A percentile compares a stretch with the other conserved stretches of the same genome.
These are phyloP conservation scores for Hypomecis punctinalis DNA, from an alignment of 2,888 invertebrate genomes.

Conservation along the genomic window DNA sequence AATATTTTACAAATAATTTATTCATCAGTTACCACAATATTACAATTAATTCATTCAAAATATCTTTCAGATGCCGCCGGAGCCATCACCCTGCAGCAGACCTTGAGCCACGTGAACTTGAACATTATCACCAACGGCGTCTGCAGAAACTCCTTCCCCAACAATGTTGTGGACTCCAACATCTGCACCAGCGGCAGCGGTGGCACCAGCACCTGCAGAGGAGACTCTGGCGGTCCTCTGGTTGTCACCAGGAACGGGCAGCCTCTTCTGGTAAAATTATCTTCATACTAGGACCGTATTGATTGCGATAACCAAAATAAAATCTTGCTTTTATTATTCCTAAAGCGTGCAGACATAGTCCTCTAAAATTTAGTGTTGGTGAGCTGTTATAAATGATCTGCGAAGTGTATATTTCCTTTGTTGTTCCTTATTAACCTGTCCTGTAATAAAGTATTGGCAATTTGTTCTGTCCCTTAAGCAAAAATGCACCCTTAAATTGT, in stretches of 20 bases:
- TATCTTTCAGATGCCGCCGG: slow-evolving; percentile 33
- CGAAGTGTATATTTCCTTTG: too few relatives aligned
- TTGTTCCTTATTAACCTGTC: too few relatives aligned
- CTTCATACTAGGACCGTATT: too few relatives aligned
- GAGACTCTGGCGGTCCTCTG: slow-evolving; percentile 71
- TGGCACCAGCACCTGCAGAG: slow-evolving; percentile 54
- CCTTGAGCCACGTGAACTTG: slow-evolving; percentile 47
- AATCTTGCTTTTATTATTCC: too few relatives aligned
- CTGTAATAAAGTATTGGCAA: too few relatives aligned
- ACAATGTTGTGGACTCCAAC: slow-evolving; percentile 50
- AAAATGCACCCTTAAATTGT: too few relatives aligned
- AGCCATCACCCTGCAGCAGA: slow-evolving; percentile 37
- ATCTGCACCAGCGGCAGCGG: slow-evolving; percentile 59
- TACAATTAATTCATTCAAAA: neutral
- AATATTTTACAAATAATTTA: too few relatives aligned
- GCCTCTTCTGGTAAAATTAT: slow-evolving; percentile 41
- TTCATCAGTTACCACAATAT: neutral
- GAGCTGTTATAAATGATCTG: too few relatives aligned
- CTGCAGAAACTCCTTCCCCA: slow-evolving; percentile 47
- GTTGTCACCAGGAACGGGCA: slow-evolving; percentile 37
- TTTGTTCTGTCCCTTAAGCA: too few relatives aligned
- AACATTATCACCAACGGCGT: slow-evolving; percentile 53
- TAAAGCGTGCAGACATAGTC: too few relatives aligned
- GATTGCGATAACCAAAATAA: too few relatives aligned
- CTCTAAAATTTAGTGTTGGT: too few relatives aligned